These are phyloP conservation scores for Drosophila equinoxialis DNA, from an alignment of 1,140 invertebrate genomes.

Conservation along the genomic window DNA sequence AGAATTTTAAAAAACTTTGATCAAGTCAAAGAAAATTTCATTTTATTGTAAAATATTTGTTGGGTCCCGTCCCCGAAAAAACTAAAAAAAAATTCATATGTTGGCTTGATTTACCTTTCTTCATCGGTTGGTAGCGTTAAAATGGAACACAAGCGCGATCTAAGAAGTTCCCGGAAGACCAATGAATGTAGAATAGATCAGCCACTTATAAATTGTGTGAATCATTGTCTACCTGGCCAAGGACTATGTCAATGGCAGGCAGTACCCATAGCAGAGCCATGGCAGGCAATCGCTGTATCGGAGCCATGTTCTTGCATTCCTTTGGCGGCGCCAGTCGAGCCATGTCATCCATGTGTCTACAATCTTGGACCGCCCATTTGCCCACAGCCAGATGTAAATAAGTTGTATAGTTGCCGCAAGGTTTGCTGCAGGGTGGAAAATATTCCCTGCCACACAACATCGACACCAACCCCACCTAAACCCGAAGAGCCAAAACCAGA, in stretches of 20 bases:
- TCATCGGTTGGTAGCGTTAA: background rate
- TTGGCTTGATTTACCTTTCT: background rate
- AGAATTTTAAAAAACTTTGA: background rate
- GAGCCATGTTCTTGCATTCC: no score
- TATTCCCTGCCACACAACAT: background rate
- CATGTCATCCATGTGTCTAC: background rate
- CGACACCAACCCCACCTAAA: background rate
- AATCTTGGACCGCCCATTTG: background rate
- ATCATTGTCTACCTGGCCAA: background rate
- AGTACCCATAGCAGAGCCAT: background rate
- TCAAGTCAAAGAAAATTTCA: background rate
- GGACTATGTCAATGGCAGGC: background rate
- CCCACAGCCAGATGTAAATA: background rate
- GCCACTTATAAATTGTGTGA: background rate
- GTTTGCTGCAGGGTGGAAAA: background rate
- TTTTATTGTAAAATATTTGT: background rate
- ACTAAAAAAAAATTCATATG: background rate
- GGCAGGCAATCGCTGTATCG: no score
- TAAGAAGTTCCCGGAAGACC: no score
- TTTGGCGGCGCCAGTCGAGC: background rate
- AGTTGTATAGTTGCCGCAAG: background rate
- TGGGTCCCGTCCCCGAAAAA: background rate
- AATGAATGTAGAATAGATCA: no score
- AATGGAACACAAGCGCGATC: background rate
- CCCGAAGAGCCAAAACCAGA: background rate